phyloP scores from a whole-genome alignment of 1,140 invertebrate species.

The Popillia japonica region DNA sequence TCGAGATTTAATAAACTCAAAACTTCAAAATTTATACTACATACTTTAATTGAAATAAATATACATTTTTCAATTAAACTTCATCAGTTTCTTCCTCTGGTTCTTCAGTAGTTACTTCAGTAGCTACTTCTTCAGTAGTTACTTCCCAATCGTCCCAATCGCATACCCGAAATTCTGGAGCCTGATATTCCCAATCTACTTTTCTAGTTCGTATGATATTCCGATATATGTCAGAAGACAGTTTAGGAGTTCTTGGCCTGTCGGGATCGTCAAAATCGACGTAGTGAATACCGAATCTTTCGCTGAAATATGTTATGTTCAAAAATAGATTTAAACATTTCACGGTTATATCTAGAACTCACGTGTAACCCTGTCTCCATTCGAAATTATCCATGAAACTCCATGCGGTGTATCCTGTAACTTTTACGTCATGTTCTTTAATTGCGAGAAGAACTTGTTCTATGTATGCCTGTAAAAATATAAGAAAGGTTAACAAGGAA shows the following conservation, averaged over 20 bases:
- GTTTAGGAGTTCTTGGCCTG: constrained; percentile 56
- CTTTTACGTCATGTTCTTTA: constrained; percentile 56
- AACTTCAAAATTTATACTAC: too few species aligned
- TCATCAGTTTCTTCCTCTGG: too few species aligned
- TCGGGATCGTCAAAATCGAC: constrained; percentile 54
- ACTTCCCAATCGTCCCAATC: neutral
- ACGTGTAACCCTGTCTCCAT: constrained; percentile 64
- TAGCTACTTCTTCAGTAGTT: too few species aligned
- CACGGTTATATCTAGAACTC: constrained; percentile 30
- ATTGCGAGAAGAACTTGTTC: constrained; percentile 58
- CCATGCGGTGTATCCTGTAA: constrained; percentile 68
- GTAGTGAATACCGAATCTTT: constrained; percentile 46
- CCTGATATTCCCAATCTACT: neutral
- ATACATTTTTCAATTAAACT: too few species aligned
- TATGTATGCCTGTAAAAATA: constrained; percentile 58
- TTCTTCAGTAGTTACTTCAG: neutral
- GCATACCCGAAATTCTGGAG: neutral
- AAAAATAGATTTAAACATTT: too few species aligned
- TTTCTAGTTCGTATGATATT: constrained; percentile 40
- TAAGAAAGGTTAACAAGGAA: too few species aligned
- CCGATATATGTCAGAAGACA: constrained; percentile 45
- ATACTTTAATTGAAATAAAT: too few species aligned
- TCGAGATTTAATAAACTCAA: too few species aligned
- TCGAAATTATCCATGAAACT: constrained; percentile 73
- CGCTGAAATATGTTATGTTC: neutral